These are phyloP conservation scores for Linurgus olivaceus DNA, from an alignment of 2,797 vertebrate genomes.

Conservation along the genomic window DNA sequence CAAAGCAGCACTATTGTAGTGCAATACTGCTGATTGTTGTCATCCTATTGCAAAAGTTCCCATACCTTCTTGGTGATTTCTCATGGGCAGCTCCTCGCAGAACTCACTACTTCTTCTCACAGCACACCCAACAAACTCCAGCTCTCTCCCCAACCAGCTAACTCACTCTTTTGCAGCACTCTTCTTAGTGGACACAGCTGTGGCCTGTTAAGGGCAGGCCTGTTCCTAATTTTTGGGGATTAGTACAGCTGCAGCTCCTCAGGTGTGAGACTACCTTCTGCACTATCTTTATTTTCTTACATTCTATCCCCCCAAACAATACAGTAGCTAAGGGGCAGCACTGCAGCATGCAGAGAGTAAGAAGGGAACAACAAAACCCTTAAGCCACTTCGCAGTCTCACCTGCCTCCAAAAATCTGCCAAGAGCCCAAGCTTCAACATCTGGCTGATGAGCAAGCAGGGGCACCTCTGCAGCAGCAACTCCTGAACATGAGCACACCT, in stretches of 20 bases:
- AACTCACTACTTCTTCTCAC: not conserved
- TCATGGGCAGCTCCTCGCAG: not conserved
- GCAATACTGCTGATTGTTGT: not conserved
- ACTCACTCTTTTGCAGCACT: too few relatives aligned
- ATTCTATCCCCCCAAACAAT: not conserved
- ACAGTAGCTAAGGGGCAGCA: not conserved
- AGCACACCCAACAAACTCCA: not conserved
- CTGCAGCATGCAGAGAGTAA: not conserved
- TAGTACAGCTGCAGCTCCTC: not conserved
- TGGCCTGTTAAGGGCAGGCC: too few relatives aligned
- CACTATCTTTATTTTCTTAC: not conserved
- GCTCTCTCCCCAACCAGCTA: not conserved
- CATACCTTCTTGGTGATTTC: not conserved
- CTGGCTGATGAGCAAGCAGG: not conserved
- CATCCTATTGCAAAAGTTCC: not conserved
- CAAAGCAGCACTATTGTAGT: not conserved
- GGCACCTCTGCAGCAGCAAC: not conserved
- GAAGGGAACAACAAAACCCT: not conserved
- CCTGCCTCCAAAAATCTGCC: not conserved
- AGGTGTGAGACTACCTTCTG: not conserved
- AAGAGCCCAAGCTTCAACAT: not conserved
- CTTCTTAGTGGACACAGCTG: not conserved
- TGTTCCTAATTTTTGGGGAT: not conserved
- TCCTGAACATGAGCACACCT: not conserved
- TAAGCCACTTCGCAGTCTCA: not conserved